Conservation (phyloP, 2,888 invertebrate genomes). For the Gordius sp. region DNA sequence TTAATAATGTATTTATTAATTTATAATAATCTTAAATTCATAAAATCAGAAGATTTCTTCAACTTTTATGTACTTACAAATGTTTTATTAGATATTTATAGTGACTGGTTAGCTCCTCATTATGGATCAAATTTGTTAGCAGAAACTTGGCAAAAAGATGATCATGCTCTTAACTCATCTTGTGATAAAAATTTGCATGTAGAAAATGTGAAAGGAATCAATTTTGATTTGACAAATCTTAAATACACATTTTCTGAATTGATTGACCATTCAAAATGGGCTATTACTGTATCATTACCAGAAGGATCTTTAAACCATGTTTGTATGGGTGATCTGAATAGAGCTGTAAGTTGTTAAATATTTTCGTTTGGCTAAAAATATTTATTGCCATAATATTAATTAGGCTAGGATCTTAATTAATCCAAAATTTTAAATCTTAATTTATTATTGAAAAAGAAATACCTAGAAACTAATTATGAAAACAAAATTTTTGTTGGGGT, state of each 20-base stretch:
- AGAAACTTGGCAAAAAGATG: slow-evolving; percentile 12
- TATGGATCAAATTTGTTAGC: neutral
- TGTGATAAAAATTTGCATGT: neutral
- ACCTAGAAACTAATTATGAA: neutral
- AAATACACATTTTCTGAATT: slow-evolving; percentile 1
- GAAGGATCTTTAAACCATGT: too few relatives aligned
- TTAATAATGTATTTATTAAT: too few relatives aligned
- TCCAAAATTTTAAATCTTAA: neutral
- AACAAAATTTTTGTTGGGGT: too few relatives aligned
- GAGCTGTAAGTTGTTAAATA: neutral
- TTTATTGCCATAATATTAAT: too few relatives aligned
- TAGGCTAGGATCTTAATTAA: too few relatives aligned
- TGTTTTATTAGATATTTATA: slow-evolving; percentile 13
- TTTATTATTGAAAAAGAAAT: neutral
- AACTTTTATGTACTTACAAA: too few relatives aligned
- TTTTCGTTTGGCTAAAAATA: too few relatives aligned
- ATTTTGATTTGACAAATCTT: neutral
- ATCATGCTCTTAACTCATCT: slow-evolving; percentile 8
- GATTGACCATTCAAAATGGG: slow-evolving; percentile 13
- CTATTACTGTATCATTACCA: neutral
- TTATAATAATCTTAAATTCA: too few relatives aligned
- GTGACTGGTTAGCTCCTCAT: neutral
- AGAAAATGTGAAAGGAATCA: slow-evolving; percentile 7
- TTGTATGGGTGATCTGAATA: slow-evolving; percentile 1
- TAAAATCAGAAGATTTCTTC: too few relatives aligned